These are phyloP conservation scores for Notarius quadriscutis DNA, from an alignment of 2,113 vertebrate species.

Conservation along the genomic window DNA sequence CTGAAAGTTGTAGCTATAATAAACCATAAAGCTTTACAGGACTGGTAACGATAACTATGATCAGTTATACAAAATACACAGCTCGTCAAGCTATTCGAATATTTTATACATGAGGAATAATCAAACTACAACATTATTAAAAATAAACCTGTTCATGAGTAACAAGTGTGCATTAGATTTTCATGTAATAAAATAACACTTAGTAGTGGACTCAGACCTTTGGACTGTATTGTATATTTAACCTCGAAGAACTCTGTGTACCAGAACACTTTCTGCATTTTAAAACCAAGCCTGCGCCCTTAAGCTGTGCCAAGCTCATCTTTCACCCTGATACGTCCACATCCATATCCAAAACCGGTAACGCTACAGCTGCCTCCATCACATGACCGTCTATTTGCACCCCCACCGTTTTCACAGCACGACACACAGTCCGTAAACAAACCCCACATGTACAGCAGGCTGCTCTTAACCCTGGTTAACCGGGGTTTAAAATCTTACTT, in stretches of 20 bases:
- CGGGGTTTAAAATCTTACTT: neutral
- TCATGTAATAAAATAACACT: neutral
- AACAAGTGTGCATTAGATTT: neutral
- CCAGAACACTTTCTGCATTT: slow-evolving; percentile 16
- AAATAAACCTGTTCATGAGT: neutral
- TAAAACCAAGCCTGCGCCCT: slow-evolving; percentile 41
- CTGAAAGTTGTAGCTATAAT: neutral
- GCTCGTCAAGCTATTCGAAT: neutral
- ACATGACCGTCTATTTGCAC: slow-evolving; percentile 52
- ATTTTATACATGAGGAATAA: neutral
- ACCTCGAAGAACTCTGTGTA: slow-evolving; percentile 21
- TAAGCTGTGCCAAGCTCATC: slow-evolving; percentile 31
- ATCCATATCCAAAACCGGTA: slow-evolving; percentile 40
- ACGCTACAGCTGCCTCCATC: slow-evolving; percentile 43
- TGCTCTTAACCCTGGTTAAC: slow-evolving; percentile 10
- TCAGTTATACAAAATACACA: neutral
- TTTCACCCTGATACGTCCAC: slow-evolving; percentile 26
- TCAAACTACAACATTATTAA: neutral
- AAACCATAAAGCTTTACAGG: neutral
- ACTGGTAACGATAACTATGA: neutral
- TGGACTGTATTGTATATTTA: neutral
- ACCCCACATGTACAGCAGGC: neutral
- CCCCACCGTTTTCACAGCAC: slow-evolving; percentile 21
- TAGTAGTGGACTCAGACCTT: neutral
- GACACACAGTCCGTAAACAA: slow-evolving; percentile 35